Evolutionary conservation across 1,140 invertebrate genomes (phyloP).

Genomic region (Apis cerana): DNA sequence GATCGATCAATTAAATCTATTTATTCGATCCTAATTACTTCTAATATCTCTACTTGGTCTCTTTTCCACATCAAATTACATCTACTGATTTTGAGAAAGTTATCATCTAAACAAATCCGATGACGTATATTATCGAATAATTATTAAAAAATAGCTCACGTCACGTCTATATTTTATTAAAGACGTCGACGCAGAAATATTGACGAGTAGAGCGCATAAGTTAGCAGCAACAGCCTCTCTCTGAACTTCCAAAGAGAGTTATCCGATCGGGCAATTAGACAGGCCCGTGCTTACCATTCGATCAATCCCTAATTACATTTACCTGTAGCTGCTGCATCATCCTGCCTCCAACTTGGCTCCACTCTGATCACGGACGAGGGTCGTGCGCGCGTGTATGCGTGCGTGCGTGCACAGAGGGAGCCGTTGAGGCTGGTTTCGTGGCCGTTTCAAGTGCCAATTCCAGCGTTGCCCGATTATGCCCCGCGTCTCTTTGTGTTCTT

Average conservation of each 20-base stretch:
- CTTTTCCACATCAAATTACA: too few species aligned
- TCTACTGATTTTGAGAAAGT: too few species aligned
- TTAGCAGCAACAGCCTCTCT: constrained; percentile 31
- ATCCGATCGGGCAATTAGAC: constrained; percentile 65
- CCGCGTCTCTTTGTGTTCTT: neutral
- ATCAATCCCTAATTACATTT: constrained; percentile 72
- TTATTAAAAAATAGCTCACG: too few species aligned
- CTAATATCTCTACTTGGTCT: too few species aligned
- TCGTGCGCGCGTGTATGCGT: neutral
- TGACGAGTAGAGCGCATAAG: neutral
- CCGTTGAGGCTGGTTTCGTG: neutral
- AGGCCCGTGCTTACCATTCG: constrained; percentile 66
- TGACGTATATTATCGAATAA: too few species aligned
- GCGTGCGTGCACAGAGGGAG: neutral
- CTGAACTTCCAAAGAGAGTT: constrained; percentile 55
- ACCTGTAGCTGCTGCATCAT: constrained; percentile 69
- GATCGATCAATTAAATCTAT: too few species aligned
- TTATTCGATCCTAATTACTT: too few species aligned
- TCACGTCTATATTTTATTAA: too few species aligned
- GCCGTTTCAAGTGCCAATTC: constrained; percentile 53
- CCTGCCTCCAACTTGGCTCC: constrained; percentile 33
- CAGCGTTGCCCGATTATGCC: constrained; percentile 10
- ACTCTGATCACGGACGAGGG: neutral
- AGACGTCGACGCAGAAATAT: neutral
- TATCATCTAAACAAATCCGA: too few species aligned